A percentile compares a stretch with the other conserved stretches of the same genome.
Evolutionary conservation across 2,888 invertebrate genomes (phyloP).

Genomic region (Pammene aurita): DNA sequence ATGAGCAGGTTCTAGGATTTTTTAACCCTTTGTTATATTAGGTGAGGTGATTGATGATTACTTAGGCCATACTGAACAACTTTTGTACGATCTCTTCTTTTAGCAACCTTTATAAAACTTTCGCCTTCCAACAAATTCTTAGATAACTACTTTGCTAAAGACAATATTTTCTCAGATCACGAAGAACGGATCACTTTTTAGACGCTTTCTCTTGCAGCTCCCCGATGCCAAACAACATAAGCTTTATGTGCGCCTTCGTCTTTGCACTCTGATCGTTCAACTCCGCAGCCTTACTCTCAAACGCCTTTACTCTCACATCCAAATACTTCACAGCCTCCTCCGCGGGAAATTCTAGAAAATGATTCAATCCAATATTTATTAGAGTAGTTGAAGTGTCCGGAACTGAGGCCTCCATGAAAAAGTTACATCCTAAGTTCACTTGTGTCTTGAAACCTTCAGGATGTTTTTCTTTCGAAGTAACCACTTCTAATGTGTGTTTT

Average conservation of each 20-base stretch:
- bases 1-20: too few species aligned
- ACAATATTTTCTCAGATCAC: too few species aligned
- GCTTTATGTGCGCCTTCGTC: conserved; percentile 90
- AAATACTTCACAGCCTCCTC: conserved; percentile 88
- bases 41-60: too few species aligned
- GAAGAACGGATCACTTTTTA: neutral
- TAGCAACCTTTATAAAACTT: too few species aligned
- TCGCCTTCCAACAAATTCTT: too few species aligned
- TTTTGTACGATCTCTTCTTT: too few species aligned
- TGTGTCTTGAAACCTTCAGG: conserved; percentile 75
- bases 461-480: conserved; percentile 81
- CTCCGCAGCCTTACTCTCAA: conserved; percentile 85
- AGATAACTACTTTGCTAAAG: too few species aligned
- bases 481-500: conserved; percentile 86
- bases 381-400: conserved; percentile 86
- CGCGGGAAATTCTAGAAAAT: conserved; percentile 88
- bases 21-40: too few species aligned
- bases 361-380: conserved; percentile 89
- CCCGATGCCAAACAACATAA: conserved; percentile 87
- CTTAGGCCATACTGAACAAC: too few species aligned
- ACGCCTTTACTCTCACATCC: conserved; percentile 86
- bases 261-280: conserved; percentile 86
- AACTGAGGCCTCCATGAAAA: conserved; percentile 91
- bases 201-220: conserved; percentile 76
- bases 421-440: conserved; percentile 92